Evolutionary conservation across 2,797 vertebrate species (phyloP), one percentile per base, ranked within the genome.

Genomic region (Podargus strigoides): DNA sequence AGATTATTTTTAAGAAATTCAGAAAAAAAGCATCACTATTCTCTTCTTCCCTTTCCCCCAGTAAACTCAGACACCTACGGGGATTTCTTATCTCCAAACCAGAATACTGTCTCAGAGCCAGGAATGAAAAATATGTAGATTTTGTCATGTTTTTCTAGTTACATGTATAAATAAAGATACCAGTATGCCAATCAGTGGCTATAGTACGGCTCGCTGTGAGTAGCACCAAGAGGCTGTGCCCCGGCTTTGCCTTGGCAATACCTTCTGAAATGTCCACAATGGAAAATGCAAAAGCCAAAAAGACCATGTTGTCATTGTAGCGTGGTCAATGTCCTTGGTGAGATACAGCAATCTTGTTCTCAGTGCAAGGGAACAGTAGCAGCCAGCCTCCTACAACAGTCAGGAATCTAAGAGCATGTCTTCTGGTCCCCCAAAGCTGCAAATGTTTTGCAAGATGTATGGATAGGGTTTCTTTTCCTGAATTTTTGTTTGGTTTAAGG

Each of bases 51-150:
- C 6, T 75, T 18, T 86, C 9, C 37, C 24, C 30, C 12, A 53
- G 56, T 67, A 92, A 78, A 42, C 27, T 69, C 28, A 20, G 36
- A 49, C 56, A 52, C 28, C 78, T 90, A 37, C 84, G 76, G 9
- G 28, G 47, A 41, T 90, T 92, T 86, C 39, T 90, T 50, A 41
- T 62, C 62, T 77, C 79, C 66, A 89, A 89, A 83, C 56, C 22
- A 80, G 64, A 72, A 63, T 63, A 30, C 8, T 56, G 19, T 41
- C 19, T 80, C 24, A 49, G 52, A 89, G 56, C 60, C 49, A 70
- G 44, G 47, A 62, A 41, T 70, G 19, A 90, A 92, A 88, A 85
- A 74, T 18, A 52, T 2, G 3, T 58, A 50, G 56, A 44, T 79
- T 87, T 83, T 79, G 39, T 10, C 14, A 41, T 62, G 34, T 74